Evolutionary conservation across 2,888 invertebrate species (phyloP).

Genomic region (Aethes cnicana): DNA sequence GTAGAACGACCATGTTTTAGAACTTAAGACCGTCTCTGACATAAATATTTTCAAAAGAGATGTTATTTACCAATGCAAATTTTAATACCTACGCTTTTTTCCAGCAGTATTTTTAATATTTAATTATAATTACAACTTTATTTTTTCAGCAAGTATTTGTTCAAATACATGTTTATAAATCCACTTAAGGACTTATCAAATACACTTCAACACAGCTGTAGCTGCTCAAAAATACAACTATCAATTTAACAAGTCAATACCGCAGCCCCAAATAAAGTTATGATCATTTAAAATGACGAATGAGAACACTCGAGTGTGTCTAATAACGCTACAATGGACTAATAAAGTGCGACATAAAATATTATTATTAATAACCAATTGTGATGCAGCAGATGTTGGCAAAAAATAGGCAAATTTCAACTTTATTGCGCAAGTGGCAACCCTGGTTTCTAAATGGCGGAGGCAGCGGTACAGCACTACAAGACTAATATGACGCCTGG

Average conservation of each 20-base stretch:
- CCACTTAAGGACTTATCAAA: too few species aligned
- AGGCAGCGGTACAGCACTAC: background rate
- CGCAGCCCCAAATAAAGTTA: conserved; percentile 42
- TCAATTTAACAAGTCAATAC: conserved; percentile 34
- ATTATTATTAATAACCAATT: conserved; percentile 52
- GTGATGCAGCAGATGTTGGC: conserved; percentile 43
- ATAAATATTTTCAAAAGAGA: too few species aligned
- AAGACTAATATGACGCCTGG: too few species aligned
- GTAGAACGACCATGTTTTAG: conserved; percentile 23
- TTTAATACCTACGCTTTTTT: too few species aligned
- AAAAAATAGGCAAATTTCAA: conserved; percentile 33
- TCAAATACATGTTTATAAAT: too few species aligned
- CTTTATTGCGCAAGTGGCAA: conserved; percentile 46
- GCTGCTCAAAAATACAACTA: conserved; percentile 20
- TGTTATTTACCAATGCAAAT: too few species aligned
- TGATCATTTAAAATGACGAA: conserved; percentile 53
- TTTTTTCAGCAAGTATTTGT: too few species aligned
- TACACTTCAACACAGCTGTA: background rate
- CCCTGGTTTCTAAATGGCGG: conserved; percentile 32
- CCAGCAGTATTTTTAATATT: too few species aligned
- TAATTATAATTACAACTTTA: too few species aligned
- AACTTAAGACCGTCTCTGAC: background rate
- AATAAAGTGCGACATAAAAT: conserved; percentile 55
- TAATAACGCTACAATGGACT: conserved; percentile 56
- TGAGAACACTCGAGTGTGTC: conserved; percentile 54